These are phyloP conservation scores for Augiades crinisus DNA, from an alignment of 2,888 invertebrate species.

Conservation along the genomic window DNA sequence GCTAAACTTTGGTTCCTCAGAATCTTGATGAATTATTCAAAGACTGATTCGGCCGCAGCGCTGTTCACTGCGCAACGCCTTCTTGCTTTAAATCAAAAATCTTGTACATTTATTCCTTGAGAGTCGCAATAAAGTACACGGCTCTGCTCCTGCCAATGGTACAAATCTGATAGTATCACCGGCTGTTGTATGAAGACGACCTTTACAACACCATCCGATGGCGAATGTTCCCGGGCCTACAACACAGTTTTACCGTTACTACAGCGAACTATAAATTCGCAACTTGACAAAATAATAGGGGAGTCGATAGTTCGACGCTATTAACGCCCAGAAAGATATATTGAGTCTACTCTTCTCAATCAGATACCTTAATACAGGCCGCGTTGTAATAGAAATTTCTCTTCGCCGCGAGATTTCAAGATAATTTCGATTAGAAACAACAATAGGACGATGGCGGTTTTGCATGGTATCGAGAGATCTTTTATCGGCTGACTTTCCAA, in stretches of 20 bases:
- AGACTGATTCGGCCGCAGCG: conserved; percentile 17
- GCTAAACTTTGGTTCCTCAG: conserved; percentile 21
- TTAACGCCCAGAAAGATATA: conserved; percentile 79
- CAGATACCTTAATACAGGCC: conserved; percentile 75
- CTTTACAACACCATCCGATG: conserved; percentile 45
- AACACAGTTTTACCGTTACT: conserved; percentile 63
- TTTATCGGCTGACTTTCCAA: conserved; percentile 11
- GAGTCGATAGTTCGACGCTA: conserved; percentile 71
- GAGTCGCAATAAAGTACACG: conserved; percentile 17
- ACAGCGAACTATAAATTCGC: conserved; percentile 73
- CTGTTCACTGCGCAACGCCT: conserved; percentile 19
- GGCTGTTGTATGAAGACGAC: conserved; percentile 42
- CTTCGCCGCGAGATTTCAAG: conserved; percentile 32
- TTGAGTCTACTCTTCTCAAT: conserved; percentile 72
- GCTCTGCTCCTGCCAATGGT: conserved; percentile 27
- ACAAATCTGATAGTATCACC: conserved; percentile 37
- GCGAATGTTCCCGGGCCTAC: conserved; percentile 44
- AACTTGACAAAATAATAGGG: conserved; percentile 80
- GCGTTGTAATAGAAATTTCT: conserved; percentile 56
- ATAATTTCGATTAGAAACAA: conserved; percentile 31
- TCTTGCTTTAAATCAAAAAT: conserved; percentile 23
- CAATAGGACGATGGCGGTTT: conserved; percentile 25
- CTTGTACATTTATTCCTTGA: conserved; percentile 24
- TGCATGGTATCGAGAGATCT: conserved; percentile 21
- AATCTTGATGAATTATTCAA: conserved; percentile 27